phyloP scores from a whole-genome alignment of 2,113 vertebrate species.

The Gobiocypris rarus region DNA sequence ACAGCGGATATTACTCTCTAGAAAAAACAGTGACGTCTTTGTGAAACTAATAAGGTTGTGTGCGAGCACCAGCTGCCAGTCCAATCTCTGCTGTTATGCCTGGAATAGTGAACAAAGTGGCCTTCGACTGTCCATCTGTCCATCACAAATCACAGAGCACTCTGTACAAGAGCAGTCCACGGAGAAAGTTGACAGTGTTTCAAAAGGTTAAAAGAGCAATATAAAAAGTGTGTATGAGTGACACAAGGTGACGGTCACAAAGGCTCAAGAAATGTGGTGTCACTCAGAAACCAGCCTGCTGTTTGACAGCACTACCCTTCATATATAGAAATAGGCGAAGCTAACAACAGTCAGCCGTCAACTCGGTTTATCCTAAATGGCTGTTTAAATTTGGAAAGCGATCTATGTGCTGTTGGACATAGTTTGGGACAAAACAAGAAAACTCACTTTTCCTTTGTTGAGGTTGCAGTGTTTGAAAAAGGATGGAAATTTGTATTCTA shows the following conservation, averaged over 20 bases:
- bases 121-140: constrained; percentile 22
- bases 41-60: constrained; percentile 38
- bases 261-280: constrained; percentile 24
- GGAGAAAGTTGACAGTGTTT: constrained; percentile 45
- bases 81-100: constrained; percentile 30
- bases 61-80: constrained; percentile 24
- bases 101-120: constrained; percentile 19
- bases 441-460: constrained; percentile 13
- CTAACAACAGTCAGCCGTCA: constrained; percentile 22
- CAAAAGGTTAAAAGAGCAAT: constrained; percentile 30
- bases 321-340: constrained; percentile 14
- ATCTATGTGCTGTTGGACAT: not conserved
- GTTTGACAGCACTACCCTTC: constrained; percentile 40
- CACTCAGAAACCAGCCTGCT: constrained; percentile 37
- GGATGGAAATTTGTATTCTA: not conserved
- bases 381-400: constrained; percentile 26
- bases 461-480: not conserved
- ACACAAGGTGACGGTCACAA: constrained; percentile 20
- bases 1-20: constrained; percentile 9
- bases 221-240: constrained; percentile 9
- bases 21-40: constrained; percentile 30
- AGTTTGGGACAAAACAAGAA: not conserved
- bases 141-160: constrained; percentile 25
- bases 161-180: not conserved
- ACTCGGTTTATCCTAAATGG: constrained; percentile 45